Conservation (phyloP, 2,888 invertebrate species). For the Cephus spinipes region DNA sequence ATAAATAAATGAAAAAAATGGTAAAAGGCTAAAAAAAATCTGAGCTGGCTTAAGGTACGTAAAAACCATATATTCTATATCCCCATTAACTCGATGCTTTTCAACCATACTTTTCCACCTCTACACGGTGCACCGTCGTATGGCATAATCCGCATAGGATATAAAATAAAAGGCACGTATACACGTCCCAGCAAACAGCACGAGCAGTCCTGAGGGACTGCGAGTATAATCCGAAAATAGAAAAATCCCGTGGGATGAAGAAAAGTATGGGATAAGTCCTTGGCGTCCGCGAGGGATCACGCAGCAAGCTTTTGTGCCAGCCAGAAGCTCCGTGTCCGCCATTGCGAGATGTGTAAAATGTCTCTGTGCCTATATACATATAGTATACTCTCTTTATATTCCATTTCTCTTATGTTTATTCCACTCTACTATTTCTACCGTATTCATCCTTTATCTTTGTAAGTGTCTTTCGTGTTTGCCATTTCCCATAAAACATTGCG, state of each 20-base stretch:
- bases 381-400: not conserved
- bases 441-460: not conserved
- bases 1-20: not conserved
- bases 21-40: not conserved
- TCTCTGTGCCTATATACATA: not conserved
- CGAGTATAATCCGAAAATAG: constrained; percentile 33
- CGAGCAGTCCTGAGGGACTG: not conserved
- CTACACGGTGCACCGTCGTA: not conserved
- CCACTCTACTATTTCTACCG: not conserved
- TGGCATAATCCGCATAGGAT: constrained; percentile 12
- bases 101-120: constrained; percentile 1
- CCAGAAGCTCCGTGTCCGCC: not conserved
- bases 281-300: constrained; percentile 26
- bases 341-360: not conserved
- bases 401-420: not conserved
- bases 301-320: not conserved
- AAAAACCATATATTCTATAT: not conserved
- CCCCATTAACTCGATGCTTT: constrained; percentile 15
- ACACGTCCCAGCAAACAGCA: not conserved
- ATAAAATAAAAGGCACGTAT: constrained; percentile 18
- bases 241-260: constrained; percentile 29
- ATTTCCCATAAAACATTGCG: not conserved
- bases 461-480: not conserved
- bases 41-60: not conserved
- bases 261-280: constrained; percentile 24